Conservation (phyloP, 2,797 vertebrate genomes). For the Anisognathus igniventris region DNA sequence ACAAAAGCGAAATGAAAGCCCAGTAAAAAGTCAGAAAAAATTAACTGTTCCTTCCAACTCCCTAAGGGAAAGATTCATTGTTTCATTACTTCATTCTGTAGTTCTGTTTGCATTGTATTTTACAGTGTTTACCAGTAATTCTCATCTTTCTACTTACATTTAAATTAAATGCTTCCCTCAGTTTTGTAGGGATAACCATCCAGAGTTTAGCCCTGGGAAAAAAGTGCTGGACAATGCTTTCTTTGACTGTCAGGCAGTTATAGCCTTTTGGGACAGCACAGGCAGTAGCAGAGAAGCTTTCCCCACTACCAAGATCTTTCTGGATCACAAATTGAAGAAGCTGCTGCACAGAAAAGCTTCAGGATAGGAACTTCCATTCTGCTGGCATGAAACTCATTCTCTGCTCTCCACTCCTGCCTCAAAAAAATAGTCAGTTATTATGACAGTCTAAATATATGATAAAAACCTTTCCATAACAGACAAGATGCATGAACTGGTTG, state of each 20-base stretch:
- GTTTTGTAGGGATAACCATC: background rate
- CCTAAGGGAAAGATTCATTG: background rate
- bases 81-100: background rate
- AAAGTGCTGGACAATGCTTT: background rate
- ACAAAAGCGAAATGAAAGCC: background rate
- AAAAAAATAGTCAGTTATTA: background rate
- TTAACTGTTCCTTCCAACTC: background rate
- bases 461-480: background rate
- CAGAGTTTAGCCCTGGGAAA: background rate
- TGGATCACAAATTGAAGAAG: background rate
- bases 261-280: background rate
- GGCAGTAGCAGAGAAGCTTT: background rate
- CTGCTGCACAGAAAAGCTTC: background rate
- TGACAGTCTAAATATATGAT: background rate
- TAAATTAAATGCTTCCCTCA: constrained; percentile 1
- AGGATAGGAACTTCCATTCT: background rate
- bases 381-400: background rate
- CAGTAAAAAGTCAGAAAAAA: background rate
- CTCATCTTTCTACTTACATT: background rate
- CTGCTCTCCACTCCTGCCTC: background rate
- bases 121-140: background rate
- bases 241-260: background rate
- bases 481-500: background rate
- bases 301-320: background rate
- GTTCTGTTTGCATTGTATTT: background rate